Conservation (phyloP, 2,797 vertebrate species). For the Lemur catta region DNA sequence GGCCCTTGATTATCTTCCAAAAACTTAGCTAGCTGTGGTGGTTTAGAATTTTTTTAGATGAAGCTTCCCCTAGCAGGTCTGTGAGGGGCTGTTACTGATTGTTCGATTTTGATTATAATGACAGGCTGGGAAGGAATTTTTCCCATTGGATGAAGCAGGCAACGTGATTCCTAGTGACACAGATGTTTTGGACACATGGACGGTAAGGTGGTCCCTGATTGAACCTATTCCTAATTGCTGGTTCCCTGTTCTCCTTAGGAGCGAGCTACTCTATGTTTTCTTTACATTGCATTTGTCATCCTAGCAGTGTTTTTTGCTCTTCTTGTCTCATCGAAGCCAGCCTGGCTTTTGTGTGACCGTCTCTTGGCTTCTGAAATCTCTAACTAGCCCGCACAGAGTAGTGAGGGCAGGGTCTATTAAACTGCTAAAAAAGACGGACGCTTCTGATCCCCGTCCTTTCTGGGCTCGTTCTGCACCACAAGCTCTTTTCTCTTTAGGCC, state of each 20-base stretch:
- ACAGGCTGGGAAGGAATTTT: constrained; percentile 85
- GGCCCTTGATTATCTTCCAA: not conserved
- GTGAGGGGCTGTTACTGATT: not conserved
- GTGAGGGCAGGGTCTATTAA: not conserved
- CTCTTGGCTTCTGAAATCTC: not conserved
- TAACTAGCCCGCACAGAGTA: not conserved
- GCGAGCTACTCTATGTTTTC: not conserved
- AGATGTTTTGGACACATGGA: constrained; percentile 89
- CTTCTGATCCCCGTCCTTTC: not conserved
- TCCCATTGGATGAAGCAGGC: constrained; percentile 84
- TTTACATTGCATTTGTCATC: fast-evolving
- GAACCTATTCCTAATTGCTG: not conserved
- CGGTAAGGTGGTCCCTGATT: constrained; percentile 81
- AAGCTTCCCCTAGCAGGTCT: not conserved
- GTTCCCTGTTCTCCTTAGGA: not conserved
- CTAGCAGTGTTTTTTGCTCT: not conserved
- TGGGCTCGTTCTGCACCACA: not conserved
- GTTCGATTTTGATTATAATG: not conserved
- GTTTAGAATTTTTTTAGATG: not conserved
- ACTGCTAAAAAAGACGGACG: too few relatives aligned
- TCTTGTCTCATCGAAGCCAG: not conserved
- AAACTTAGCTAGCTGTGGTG: not conserved
- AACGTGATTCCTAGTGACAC: constrained; percentile 83
- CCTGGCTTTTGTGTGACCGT: not conserved
- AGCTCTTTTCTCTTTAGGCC: constrained; percentile 80